Evolutionary conservation across 2,888 invertebrate species (phyloP).

Genomic region (Lacanobia wlatinum): DNA sequence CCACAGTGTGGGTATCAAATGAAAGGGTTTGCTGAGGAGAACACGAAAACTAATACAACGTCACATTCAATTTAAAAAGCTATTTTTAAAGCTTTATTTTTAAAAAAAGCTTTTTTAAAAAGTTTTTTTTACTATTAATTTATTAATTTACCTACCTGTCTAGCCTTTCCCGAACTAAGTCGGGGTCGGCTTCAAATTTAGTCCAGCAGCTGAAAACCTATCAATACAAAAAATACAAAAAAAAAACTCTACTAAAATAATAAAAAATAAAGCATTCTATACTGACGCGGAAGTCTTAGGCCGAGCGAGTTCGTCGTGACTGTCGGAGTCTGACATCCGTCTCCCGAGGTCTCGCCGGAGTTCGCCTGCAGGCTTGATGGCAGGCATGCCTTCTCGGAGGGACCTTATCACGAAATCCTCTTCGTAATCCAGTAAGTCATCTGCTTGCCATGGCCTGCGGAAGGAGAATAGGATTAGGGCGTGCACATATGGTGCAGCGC

Average conservation of each 20-base stretch:
- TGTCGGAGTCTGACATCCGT: conserved; percentile 80
- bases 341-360: conserved; percentile 56
- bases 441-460: conserved; percentile 96
- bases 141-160: too few relatives aligned
- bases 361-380: conserved; percentile 38
- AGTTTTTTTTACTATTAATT: too few relatives aligned
- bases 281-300: conserved; percentile 82
- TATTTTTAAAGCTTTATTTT: too few relatives aligned
- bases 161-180: too few relatives aligned
- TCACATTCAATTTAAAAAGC: too few relatives aligned
- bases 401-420: conserved; percentile 95
- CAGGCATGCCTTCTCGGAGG: conserved; percentile 69
- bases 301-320: conserved; percentile 77
- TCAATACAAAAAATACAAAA: not conserved
- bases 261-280: conserved; percentile 49
- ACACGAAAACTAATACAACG: too few relatives aligned
- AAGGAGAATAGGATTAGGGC: not conserved
- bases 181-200: too few relatives aligned
- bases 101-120: too few relatives aligned
- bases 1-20: too few relatives aligned
- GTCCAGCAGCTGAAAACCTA: too few relatives aligned
- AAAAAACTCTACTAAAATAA: not conserved
- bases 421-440: conserved; percentile 97
- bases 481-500: too few relatives aligned
- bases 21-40: too few relatives aligned